Base-by-base conservation (phyloP, 2,888 invertebrate species). In the Drosophila mettleri region DNA sequence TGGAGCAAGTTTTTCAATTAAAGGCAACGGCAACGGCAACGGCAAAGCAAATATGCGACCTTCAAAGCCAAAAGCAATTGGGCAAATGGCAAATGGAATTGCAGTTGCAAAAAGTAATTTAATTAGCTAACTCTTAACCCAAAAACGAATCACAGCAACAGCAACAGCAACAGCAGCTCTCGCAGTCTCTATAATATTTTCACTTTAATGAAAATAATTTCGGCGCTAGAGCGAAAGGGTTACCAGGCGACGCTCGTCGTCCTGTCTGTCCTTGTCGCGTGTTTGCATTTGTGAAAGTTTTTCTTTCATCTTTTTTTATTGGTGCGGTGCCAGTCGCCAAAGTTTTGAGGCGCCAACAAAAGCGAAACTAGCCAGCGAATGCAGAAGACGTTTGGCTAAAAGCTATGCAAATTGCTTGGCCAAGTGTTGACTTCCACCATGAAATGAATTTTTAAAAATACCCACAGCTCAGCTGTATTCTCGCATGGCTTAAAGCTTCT, bases 1-100 rank as follows among this genome's bases (percentile, higher is more conserved):
- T 34, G 22, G 27, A n/a, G 55, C 60, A 87, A 83, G 70, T 88
- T 84, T 88, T 84, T 75, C 86, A 88, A 88, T 84, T 88, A 84
- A 78, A 78, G n/a, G 66, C 52, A 62, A 69, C 20, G 51, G 49
- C 39, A 69, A 65, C 33, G 49, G 65, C 51, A 58, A 71, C 22
- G 51, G 43, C 43, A 70, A 68, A 49, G 52, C 65, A 77, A 77
- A 74, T 71, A 57, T 45, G 45, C 86, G 83, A 86, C 88, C 88
- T 88, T 84, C 83, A 84, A 88, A 77, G 68, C 80, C 63, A 73
- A 80, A 53, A 60, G 22, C 64, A 36, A 53, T 66, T 51, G 46
- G 45, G 16, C 60, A 29, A 59, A 60, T 59, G 60, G 60, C 51
- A 82, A 83, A 72, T 83, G 83, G 65, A 86, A 83, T 88, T 86